Evolutionary conservation across 2,888 invertebrate species (phyloP), one percentile per base, ranked within the genome.

Genomic region (Ormyrus labotus): DNA sequence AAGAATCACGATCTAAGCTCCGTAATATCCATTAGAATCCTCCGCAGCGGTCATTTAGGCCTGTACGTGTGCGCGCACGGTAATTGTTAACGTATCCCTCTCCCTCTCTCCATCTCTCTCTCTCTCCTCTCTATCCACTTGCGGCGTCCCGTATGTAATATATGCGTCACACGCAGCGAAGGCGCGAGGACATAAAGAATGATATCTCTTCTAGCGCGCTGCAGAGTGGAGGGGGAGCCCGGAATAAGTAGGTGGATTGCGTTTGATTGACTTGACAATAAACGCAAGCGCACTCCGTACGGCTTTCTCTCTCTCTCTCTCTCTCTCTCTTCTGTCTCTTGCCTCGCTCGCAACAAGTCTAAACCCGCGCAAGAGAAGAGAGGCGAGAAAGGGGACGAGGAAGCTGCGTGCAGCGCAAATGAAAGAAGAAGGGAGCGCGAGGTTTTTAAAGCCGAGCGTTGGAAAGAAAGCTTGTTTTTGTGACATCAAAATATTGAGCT

Each of bases 231-330:
- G 13, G 68, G 80, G 76, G 75, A 65, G 61, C 55, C 34, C 34
- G 55, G 72, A 70, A 82, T 83, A 87, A 89, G 87, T 87, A 87
- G 86, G 85, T 85, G 85, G 87, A 88, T 88, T 87, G 86, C 85
- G 83, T 87, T 87, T 87, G 86, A 87, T 86, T 85, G 87, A 86
- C 86, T 87, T 84, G 87, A 87, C 86, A 86, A 88, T 87, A 83
- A 86, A 86, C 80, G 84, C 83, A 78, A 63, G 58, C n/a, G 48
- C n/a, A 60, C 70, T 58, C 61, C 53, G 51, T 55, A 51, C 34
- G 34, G 63, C 61, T n/a, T 6, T 57, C 67, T 13, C 51, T 63
- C 76, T 63, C 19, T 70, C 7, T 67, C 58, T 67, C 67, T n/a
- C 55, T 64, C 51, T 47, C n/a, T 34, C 78, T 82, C 83, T 83